These are phyloP conservation scores for Brachyhypopomus occidentalis DNA, from an alignment of 2,113 vertebrate species.

Conservation along the genomic window DNA sequence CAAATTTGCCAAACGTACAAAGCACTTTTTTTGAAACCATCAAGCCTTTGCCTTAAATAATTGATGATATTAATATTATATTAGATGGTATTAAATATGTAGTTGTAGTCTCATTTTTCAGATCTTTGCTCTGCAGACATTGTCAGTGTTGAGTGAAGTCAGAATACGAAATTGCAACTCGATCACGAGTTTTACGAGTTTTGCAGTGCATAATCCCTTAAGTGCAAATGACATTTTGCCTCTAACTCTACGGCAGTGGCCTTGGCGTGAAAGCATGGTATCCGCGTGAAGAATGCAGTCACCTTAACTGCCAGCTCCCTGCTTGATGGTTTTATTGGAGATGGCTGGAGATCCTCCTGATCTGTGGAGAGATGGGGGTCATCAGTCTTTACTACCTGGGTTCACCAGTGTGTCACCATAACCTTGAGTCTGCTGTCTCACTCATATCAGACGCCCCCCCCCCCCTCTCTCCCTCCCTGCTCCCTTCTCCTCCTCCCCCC, in stretches of 20 bases:
- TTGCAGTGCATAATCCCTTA: slow-evolving; percentile 35
- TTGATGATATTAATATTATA: slow-evolving; percentile 33
- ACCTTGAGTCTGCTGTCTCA: slow-evolving; percentile 65
- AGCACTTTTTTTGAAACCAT: not conserved
- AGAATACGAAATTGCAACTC: slow-evolving; percentile 18
- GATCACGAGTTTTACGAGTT: slow-evolving; percentile 16
- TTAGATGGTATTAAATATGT: slow-evolving; percentile 30
- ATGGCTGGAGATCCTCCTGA: slow-evolving; percentile 50
- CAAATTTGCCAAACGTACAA: not conserved
- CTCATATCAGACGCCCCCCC: slow-evolving; percentile 40
- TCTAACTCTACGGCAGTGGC: not conserved
- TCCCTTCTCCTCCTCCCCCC: no score
- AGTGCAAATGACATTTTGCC: slow-evolving; percentile 5
- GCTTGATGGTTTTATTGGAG: slow-evolving; percentile 48
- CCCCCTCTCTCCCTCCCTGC: no score
- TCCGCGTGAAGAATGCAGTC: not conserved
- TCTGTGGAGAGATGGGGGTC: slow-evolving; percentile 54
- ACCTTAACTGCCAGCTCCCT: not conserved
- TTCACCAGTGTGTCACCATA: slow-evolving; percentile 71
- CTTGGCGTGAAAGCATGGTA: not conserved
- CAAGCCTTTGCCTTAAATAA: slow-evolving; percentile 13
- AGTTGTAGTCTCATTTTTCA: slow-evolving; percentile 3
- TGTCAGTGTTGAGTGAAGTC: slow-evolving; percentile 11
- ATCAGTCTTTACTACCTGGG: slow-evolving; percentile 61
- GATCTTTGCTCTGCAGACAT: slow-evolving; percentile 14